Percentiles rank a stretch among this genome's conserved stretches.
phyloP scores from a whole-genome alignment of 2,797 vertebrate species.

The Numenius phaeopus region DNA sequence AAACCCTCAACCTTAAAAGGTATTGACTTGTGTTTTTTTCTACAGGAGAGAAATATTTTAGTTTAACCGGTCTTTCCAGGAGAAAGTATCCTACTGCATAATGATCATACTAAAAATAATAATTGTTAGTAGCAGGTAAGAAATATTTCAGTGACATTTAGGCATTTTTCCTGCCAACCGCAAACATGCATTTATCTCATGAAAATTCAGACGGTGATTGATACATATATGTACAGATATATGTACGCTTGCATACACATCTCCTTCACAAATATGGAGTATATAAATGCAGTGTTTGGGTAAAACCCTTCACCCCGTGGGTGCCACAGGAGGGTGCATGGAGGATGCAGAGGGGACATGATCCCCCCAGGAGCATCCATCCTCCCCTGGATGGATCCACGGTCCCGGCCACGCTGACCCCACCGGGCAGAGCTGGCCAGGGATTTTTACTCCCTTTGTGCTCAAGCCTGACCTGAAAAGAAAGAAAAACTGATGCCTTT shows the following conservation, averaged over 20 bases:
- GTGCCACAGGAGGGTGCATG: rapidly evolving
- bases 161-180: background rate
- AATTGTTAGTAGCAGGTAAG: background rate
- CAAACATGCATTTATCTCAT: background rate
- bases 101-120: background rate
- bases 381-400: rapidly evolving
- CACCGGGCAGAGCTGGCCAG: background rate
- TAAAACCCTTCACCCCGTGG: rapidly evolving
- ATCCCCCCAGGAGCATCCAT: background rate
- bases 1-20: background rate
- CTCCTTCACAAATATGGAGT: rapidly evolving
- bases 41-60: background rate
- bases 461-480: background rate
- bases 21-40: background rate
- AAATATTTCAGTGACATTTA: background rate
- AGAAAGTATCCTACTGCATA: background rate
- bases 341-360: rapidly evolving
- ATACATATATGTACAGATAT: rapidly evolving
- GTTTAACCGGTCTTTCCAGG: background rate
- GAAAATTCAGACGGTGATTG: background rate
- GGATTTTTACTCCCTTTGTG: background rate
- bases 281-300: rapidly evolving
- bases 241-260: rapidly evolving
- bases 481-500: background rate
- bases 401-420: background rate